Base-by-base conservation (phyloP, 1,140 invertebrate genomes). In the Euglossa dilemma region DNA sequence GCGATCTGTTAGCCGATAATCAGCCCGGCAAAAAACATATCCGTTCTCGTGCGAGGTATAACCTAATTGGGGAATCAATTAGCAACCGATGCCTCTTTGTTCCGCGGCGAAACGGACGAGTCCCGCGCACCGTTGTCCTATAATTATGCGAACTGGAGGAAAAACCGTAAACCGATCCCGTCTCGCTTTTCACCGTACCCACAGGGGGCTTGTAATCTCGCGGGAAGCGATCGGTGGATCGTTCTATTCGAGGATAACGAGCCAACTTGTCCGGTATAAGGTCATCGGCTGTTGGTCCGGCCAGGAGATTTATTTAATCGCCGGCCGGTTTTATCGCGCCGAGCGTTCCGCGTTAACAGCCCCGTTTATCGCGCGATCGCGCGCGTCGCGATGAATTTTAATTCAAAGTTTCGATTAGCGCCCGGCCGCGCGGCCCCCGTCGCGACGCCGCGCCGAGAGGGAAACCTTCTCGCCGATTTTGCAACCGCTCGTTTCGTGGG, bases 1-100 rank as follows among this genome's bases (percentile, higher is more conserved):
- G 20, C 56, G 16, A 25, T 74, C 50, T 69, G 6, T n/a, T 57
- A 28, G 25, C 50, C 61, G 61, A 45, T 47, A 5, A 70, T 25
- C 25, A 1, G 0, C 20, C 16, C 45, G 20, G 0, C n/a, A 20
- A 45, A 61, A 72, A 14, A 59, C 45, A 2, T n/a, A 80, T 11
- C 16, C 28, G 43, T 7, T 25, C 4, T n/a, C n/a, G 36, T 1
- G 11, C 7, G 11, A 11, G 20, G 25, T 2, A 3, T 14, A 9
- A 71, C 5, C 14, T 56, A 54, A 66, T 74, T 47, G 79, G 50
- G 54, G 47, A 28, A 80, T 80, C 36, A 50, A 80, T 80, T 74
- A 74, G n/a, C 79, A 6, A 43, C 12, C 56, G 43, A 63, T 45
- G 54, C 9, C 6, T n/a, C 54, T 63, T 71, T 50, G 25, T 80